phyloP scores from a whole-genome alignment of 2,888 invertebrate species.

The Xestia xanthographa region DNA sequence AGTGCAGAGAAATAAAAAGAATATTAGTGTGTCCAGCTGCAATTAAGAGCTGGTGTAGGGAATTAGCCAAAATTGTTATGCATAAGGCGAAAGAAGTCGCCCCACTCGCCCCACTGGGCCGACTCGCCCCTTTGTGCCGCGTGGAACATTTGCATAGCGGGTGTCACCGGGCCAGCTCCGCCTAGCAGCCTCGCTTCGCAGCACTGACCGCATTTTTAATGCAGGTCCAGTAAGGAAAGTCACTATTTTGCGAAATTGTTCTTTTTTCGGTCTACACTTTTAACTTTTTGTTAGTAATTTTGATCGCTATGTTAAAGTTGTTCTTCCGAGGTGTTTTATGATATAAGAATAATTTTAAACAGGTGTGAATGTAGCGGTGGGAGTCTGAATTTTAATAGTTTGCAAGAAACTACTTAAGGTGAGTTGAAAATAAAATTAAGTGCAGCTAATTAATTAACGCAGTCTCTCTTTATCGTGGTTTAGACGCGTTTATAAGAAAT shows the following conservation, averaged over 20 bases:
- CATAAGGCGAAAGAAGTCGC: constrained; percentile 61
- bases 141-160: constrained; percentile 57
- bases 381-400: constrained; percentile 1
- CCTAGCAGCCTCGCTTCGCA: constrained; percentile 9
- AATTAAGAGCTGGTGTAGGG: constrained; percentile 45
- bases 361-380: constrained; percentile 2
- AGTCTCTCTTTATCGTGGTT: background rate
- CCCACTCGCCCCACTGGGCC: background rate
- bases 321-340: constrained; percentile 45
- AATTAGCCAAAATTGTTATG: constrained; percentile 64
- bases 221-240: constrained; percentile 39
- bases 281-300: constrained; percentile 42
- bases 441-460: background rate
- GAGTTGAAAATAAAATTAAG: background rate
- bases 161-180: constrained; percentile 43
- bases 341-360: constrained; percentile 23
- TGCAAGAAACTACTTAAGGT: background rate
- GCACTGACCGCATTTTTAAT: constrained; percentile 62
- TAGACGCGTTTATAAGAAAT: background rate
- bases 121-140: constrained; percentile 43
- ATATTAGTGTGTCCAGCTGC: constrained; percentile 14
- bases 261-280: constrained; percentile 28
- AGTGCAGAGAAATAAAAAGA: constrained; percentile 13
- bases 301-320: constrained; percentile 22
- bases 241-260: constrained; percentile 45